These are phyloP conservation scores for Drosophila infuscata DNA, from an alignment of 2,888 invertebrate genomes.

Conservation along the genomic window DNA sequence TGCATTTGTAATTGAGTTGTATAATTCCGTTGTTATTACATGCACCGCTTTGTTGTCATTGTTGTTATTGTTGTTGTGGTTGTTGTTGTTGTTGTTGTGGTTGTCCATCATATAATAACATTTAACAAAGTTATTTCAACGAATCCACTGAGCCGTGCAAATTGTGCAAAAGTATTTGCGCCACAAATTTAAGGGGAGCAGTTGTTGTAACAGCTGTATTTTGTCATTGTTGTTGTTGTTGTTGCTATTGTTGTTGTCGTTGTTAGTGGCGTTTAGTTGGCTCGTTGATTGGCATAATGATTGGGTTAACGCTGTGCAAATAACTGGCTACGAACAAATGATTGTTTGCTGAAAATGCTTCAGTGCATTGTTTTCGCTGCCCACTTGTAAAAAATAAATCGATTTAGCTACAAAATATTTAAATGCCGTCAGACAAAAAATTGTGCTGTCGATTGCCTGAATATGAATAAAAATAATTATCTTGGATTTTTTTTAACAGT, in stretches of 20 bases:
- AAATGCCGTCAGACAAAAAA: not conserved
- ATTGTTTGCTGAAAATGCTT: slow-evolving; percentile 8
- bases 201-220: slow-evolving; percentile 32
- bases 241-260: not conserved
- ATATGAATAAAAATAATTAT: too few relatives aligned
- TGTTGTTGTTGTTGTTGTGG: slow-evolving; percentile 19
- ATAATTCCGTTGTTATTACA: slow-evolving; percentile 41
- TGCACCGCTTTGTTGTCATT: slow-evolving; percentile 26
- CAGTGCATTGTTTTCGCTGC: slow-evolving; percentile 1
- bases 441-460: too few relatives aligned
- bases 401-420: not conserved
- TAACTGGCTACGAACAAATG: slow-evolving; percentile 28
- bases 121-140: slow-evolving; percentile 71
- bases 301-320: slow-evolving; percentile 30
- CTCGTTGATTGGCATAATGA: slow-evolving; percentile 51
- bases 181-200: slow-evolving; percentile 32
- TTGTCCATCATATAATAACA: slow-evolving; percentile 60
- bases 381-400: not conserved
- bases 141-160: slow-evolving; percentile 71
- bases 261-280: slow-evolving; percentile 24
- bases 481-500: too few relatives aligned
- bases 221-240: slow-evolving; percentile 17
- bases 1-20: slow-evolving; percentile 59
- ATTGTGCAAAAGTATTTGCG: slow-evolving; percentile 51
- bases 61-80: slow-evolving; percentile 20